These are phyloP conservation scores for Perca flavescens DNA, from an alignment of 2,113 vertebrate species.

Conservation along the genomic window DNA sequence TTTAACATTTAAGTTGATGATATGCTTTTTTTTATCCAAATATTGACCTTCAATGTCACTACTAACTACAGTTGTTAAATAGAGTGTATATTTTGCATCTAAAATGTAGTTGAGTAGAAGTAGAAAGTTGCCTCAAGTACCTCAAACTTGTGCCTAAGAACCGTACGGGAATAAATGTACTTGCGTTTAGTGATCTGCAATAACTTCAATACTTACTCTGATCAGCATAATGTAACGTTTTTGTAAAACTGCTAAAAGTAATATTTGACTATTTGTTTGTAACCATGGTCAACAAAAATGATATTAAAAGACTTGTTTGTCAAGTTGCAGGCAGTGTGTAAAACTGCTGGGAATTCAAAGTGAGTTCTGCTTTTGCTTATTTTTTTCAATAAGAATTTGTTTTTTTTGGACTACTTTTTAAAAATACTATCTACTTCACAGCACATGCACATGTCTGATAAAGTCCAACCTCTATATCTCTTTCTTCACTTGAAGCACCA, in stretches of 20 bases:
- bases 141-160: not conserved
- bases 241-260: not conserved
- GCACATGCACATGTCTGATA: not conserved
- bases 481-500: conserved; percentile 14
- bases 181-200: not conserved
- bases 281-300: not conserved
- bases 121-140: not conserved
- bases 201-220: not conserved
- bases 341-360: not conserved
- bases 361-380: not conserved
- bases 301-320: not conserved
- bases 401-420: not conserved
- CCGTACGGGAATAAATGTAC: not conserved
- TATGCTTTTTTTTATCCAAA: not conserved
- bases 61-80: not conserved
- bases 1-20: not conserved
- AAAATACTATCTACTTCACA: not conserved
- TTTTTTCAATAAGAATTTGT: not conserved
- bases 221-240: not conserved
- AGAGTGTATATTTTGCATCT: not conserved
- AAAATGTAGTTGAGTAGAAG: not conserved
- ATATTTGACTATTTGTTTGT: not conserved
- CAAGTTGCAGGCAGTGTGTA: not conserved
- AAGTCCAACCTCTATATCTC: not conserved
- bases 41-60: not conserved